Evolutionary conservation across 2,888 invertebrate species (phyloP).

Genomic region (Ormyrus thymus): DNA sequence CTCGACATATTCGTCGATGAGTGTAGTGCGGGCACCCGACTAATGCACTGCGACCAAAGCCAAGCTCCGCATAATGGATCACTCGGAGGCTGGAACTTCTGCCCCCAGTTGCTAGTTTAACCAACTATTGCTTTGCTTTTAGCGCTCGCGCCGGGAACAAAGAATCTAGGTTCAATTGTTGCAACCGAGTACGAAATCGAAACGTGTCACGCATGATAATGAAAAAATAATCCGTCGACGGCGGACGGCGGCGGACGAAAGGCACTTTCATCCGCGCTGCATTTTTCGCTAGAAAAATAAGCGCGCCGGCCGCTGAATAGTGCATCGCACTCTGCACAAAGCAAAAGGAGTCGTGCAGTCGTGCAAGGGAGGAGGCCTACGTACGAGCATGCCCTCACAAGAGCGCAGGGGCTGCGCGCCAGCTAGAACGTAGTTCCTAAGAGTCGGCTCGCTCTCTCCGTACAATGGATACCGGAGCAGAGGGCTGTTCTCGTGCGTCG

Average conservation of each 20-base stretch:
- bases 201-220: too few relatives aligned
- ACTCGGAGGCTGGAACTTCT: background rate
- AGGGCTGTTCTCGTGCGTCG: conserved; percentile 6
- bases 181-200: too few relatives aligned
- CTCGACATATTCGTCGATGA: too few relatives aligned
- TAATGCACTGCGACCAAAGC: conserved; percentile 14
- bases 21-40: conserved; percentile 1
- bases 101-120: conserved; percentile 18
- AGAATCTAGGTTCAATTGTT: too few relatives aligned
- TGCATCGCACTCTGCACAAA: too few relatives aligned
- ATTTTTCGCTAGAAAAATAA: too few relatives aligned
- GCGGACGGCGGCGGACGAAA: too few relatives aligned
- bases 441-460: too few relatives aligned
- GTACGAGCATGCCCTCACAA: conserved; percentile 13
- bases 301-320: too few relatives aligned
- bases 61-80: conserved; percentile 12
- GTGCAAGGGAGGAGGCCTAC: background rate
- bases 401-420: conserved; percentile 4
- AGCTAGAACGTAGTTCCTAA: too few relatives aligned
- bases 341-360: background rate
- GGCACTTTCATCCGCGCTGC: too few relatives aligned
- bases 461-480: conserved; percentile 17
- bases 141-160: background rate
- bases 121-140: conserved; percentile 14
- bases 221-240: too few relatives aligned